Percentiles rank a stretch among this genome's conserved stretches.
Evolutionary conservation across 2,113 vertebrate genomes (phyloP).

Genomic region (Trachemys scripta): DNA sequence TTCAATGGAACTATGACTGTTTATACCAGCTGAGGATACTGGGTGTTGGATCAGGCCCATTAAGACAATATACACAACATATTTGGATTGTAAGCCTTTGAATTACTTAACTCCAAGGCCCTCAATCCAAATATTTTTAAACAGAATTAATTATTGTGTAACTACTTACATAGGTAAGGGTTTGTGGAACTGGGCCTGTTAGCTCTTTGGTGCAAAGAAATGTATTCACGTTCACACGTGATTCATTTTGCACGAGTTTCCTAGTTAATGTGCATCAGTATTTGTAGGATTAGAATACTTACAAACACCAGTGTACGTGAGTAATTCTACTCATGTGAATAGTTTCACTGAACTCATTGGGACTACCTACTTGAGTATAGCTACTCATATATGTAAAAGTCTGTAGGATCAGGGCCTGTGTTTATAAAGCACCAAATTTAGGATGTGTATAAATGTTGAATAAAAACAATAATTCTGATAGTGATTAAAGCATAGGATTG

Average conservation of each 20-base stretch:
- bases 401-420: not conserved
- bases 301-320: not conserved
- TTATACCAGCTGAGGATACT: not conserved
- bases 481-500: conserved; percentile 43
- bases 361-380: conserved; percentile 27
- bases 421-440: not conserved
- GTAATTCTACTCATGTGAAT: conserved; percentile 1
- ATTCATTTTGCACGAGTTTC: not conserved
- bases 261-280: not conserved
- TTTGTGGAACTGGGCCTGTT: not conserved
- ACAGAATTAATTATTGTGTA: not conserved
- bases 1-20: not conserved
- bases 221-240: not conserved
- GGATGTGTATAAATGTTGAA: conserved; percentile 16
- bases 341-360: not conserved
- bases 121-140: not conserved
- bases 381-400: not conserved
- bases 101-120: not conserved
- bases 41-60: not conserved
- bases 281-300: not conserved
- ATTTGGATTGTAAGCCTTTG: not conserved
- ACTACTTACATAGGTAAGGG: not conserved
- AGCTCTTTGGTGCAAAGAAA: not conserved
- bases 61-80: not conserved
- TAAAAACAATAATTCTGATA: conserved; percentile 37